Conservation (phyloP, 2,797 vertebrate genomes). For the Neoniphon sammara region DNA sequence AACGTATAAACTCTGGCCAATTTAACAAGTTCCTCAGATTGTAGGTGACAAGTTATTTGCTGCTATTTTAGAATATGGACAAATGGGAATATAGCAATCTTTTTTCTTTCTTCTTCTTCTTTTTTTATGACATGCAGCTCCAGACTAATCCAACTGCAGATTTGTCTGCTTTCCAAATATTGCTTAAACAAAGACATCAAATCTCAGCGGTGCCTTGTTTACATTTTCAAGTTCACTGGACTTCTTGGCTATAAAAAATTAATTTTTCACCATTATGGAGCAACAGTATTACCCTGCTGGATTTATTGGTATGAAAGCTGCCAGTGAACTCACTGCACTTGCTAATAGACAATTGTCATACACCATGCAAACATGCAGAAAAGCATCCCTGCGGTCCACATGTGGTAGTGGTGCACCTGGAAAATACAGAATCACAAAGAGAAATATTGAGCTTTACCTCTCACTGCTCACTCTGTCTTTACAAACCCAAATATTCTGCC, state of each 20-base stretch:
- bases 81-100: conserved; percentile 43
- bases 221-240: not conserved
- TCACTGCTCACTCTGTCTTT: not conserved
- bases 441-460: not conserved
- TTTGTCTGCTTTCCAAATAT: conserved; percentile 14
- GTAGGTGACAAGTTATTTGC: conserved; percentile 64
- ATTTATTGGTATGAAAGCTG: not conserved
- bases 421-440: not conserved
- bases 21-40: conserved; percentile 51
- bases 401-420: not conserved
- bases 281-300: not conserved
- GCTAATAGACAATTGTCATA: not conserved
- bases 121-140: not conserved
- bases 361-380: not conserved
- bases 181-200: not conserved
- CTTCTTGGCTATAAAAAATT: not conserved
- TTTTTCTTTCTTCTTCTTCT: conserved; percentile 7
- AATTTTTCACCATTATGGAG: not conserved
- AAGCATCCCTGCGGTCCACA: not conserved
- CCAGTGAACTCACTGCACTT: not conserved
- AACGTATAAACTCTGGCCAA: conserved; percentile 25
- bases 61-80: conserved; percentile 44
- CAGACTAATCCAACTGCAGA: conserved; percentile 25
- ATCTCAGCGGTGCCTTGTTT: conserved; percentile 1
- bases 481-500: not conserved